phyloP scores from a whole-genome alignment of 2,113 vertebrate species.

The Glaucomys volans region DNA sequence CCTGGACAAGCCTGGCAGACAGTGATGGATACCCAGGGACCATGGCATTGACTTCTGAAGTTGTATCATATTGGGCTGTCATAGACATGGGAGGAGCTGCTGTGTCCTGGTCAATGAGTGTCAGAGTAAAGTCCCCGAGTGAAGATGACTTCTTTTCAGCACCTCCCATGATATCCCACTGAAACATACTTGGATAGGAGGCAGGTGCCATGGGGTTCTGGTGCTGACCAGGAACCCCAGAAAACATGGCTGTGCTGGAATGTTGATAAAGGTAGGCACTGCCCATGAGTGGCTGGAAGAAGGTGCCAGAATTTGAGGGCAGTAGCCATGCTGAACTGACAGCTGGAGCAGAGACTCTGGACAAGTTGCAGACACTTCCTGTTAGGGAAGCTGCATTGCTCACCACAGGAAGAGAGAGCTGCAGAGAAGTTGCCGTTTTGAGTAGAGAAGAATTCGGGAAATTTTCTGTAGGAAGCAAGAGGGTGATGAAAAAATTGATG shows the following conservation, averaged over 20 bases:
- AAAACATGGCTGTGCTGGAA: constrained; percentile 1
- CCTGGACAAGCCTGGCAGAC: background rate
- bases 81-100: background rate
- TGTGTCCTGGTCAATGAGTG: background rate
- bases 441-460: constrained; percentile 22
- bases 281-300: constrained; percentile 3
- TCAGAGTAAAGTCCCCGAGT: background rate
- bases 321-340: too few relatives aligned
- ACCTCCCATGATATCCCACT: background rate
- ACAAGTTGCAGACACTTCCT: constrained; percentile 36
- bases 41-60: background rate
- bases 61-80: background rate
- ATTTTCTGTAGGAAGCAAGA: constrained; percentile 61
- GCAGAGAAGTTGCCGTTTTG: background rate
- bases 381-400: background rate
- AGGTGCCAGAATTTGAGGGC: background rate
- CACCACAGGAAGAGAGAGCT: background rate
- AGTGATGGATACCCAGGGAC: background rate
- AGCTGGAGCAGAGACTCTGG: background rate
- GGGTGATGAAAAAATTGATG: background rate
- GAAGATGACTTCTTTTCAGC: background rate
- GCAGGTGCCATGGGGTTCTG: background rate
- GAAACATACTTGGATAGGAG: background rate
- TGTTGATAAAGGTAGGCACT: constrained; percentile 48
- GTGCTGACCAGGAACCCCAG: background rate